Percentiles rank a stretch among this genome's conserved stretches.
Conservation (phyloP, 2,797 vertebrate genomes). For the Erithacus rubecula region DNA sequence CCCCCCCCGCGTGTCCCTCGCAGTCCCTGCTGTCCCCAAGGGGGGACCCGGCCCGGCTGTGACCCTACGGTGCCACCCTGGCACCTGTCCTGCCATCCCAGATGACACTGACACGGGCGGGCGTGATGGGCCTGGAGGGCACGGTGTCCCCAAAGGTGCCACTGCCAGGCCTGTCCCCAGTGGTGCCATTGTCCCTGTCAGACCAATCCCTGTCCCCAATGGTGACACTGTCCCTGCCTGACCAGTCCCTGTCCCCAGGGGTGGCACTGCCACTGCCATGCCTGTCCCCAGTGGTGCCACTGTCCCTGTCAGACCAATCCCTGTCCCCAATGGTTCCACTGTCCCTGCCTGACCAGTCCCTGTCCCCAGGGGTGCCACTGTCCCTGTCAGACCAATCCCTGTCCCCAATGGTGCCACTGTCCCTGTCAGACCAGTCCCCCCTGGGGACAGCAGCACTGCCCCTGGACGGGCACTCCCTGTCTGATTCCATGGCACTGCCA, state of each 20-base stretch:
- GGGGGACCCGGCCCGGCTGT: neutral
- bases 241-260: no score
- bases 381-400: no score
- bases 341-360: no score
- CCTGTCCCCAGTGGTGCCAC: no score
- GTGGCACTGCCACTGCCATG: no score
- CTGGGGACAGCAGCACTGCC: no score
- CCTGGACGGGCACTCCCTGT: accelerated
- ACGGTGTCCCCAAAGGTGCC: neutral
- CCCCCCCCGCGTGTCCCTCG: neutral
- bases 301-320: neutral
- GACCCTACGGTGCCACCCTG: neutral
- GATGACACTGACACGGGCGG: neutral
- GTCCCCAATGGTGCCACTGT: no score
- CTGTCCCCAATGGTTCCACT: no score
- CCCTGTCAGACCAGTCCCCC: neutral
- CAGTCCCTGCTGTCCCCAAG: neutral
- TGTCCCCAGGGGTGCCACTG: no score
- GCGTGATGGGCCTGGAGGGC: neutral
- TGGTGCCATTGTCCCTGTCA: neutral
- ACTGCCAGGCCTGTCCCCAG: neutral
- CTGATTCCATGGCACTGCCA: no score
- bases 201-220: no score
- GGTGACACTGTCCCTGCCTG: no score
- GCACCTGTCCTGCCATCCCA: neutral